Percentiles rank a stretch among this genome's conserved stretches.
phyloP scores from a whole-genome alignment of 1,140 invertebrate species.

The Trinorchestia longiramus region DNA sequence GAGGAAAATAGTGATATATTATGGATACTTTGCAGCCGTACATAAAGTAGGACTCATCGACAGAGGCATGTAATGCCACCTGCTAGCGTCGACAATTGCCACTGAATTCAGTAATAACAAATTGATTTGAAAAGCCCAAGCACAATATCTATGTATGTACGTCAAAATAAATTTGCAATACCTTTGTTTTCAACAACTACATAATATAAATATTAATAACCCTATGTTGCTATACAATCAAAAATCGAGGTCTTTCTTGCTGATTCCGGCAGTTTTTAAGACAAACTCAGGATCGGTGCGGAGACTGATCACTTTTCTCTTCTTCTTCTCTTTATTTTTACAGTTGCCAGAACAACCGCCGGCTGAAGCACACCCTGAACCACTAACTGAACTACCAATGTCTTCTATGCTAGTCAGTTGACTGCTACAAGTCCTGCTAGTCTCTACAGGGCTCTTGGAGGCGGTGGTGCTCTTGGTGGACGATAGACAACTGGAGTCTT shows the following conservation, averaged over 20 bases:
- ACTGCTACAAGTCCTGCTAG: background rate
- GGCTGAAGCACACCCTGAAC: background rate
- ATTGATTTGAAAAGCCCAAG: too few species aligned
- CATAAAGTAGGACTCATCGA: too few species aligned
- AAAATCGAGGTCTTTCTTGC: conserved; percentile 30
- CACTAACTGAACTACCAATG: background rate
- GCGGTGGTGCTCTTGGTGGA: background rate
- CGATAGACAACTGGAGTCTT: too few species aligned
- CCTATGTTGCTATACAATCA: background rate
- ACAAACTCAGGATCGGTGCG: background rate
- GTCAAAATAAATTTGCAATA: background rate
- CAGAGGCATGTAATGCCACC: too few species aligned
- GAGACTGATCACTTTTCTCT: conserved; percentile 1
- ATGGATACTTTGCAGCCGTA: too few species aligned
- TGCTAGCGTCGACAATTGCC: too few species aligned
- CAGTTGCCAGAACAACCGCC: background rate
- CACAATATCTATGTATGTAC: too few species aligned
- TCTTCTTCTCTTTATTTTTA: conserved; percentile 14
- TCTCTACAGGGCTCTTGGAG: background rate
- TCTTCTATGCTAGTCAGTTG: conserved; percentile 8
- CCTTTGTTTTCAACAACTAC: background rate
- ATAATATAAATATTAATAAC: background rate
- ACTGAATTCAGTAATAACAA: too few species aligned
- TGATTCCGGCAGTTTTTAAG: conserved; percentile 29
- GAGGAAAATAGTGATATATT: too few species aligned